Evolutionary conservation across 2,888 invertebrate species (phyloP).

Genomic region (Empis stercorea): DNA sequence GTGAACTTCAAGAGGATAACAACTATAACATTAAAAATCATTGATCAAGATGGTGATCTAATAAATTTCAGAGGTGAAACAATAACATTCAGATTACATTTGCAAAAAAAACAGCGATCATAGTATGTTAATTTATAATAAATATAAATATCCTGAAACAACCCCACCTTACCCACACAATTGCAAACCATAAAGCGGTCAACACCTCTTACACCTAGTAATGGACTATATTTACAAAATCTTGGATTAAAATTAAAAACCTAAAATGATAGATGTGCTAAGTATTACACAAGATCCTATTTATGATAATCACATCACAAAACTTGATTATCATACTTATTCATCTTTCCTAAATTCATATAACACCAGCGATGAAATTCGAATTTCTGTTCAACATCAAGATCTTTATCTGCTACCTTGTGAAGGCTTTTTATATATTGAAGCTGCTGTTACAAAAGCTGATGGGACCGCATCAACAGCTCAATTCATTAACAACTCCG

Average conservation of each 20-base stretch:
- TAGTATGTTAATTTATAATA: not conserved
- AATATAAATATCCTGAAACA: not conserved
- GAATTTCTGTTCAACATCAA: conserved; percentile 22
- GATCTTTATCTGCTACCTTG: conserved; percentile 20
- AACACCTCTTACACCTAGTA: no score
- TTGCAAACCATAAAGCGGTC: no score
- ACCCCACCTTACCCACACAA: no score
- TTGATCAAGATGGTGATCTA: conserved; percentile 21
- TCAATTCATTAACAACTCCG: conserved; percentile 16
- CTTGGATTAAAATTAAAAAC: not conserved
- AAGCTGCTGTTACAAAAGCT: conserved; percentile 12
- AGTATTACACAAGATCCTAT: not conserved
- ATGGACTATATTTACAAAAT: not conserved
- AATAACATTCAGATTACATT: conserved; percentile 18
- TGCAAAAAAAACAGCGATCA: conserved; percentile 2
- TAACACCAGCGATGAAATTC: conserved; percentile 22
- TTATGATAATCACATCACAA: not conserved
- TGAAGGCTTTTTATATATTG: conserved; percentile 17
- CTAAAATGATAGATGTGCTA: not conserved
- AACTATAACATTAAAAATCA: conserved; percentile 19
- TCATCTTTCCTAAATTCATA: not conserved
- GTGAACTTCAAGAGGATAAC: conserved; percentile 18
- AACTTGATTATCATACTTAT: conserved; percentile 13
- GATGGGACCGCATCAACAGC: conserved; percentile 9
- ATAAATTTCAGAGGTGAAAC: conserved; percentile 23